These are phyloP conservation scores for Laterallus jamaicensis DNA, from an alignment of 2,113 vertebrate genomes.

Conservation along the genomic window DNA sequence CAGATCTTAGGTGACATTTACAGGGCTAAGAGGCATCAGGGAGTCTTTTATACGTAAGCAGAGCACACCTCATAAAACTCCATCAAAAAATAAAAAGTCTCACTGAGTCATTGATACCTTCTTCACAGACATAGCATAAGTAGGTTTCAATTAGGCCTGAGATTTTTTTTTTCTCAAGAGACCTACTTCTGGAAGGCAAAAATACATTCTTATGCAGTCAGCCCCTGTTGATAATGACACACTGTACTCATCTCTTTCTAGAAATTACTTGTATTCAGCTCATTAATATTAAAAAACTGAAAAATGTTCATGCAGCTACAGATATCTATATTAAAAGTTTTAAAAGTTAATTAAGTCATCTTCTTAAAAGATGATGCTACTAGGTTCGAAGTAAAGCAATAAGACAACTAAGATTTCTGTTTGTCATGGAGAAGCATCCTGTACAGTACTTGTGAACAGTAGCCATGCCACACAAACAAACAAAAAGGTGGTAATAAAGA, in stretches of 20 bases:
- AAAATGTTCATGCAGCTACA: background rate
- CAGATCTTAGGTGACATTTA: background rate
- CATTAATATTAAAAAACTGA: background rate
- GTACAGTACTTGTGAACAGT: background rate
- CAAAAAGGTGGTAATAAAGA: background rate
- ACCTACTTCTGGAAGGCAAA: background rate
- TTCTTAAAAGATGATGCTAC: background rate
- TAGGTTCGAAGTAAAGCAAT: background rate
- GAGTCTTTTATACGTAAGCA: background rate
- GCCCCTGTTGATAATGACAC: background rate
- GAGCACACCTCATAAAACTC: background rate
- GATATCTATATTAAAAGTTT: background rate
- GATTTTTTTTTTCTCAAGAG: background rate
- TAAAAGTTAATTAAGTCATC: background rate
- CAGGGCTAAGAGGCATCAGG: background rate
- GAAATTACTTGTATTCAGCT: background rate
- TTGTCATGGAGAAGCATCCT: background rate
- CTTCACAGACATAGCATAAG: background rate
- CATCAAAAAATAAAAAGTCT: background rate
- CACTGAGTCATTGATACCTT: background rate
- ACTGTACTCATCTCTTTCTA: background rate
- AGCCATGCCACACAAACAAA: background rate
- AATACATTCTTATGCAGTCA: background rate
- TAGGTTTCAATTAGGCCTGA: background rate
- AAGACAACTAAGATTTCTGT: background rate